A percentile compares a stretch with the other conserved stretches of the same genome.
These are phyloP conservation scores for Petaurus breviceps DNA, from an alignment of 2,113 vertebrate genomes.

Conservation along the genomic window DNA sequence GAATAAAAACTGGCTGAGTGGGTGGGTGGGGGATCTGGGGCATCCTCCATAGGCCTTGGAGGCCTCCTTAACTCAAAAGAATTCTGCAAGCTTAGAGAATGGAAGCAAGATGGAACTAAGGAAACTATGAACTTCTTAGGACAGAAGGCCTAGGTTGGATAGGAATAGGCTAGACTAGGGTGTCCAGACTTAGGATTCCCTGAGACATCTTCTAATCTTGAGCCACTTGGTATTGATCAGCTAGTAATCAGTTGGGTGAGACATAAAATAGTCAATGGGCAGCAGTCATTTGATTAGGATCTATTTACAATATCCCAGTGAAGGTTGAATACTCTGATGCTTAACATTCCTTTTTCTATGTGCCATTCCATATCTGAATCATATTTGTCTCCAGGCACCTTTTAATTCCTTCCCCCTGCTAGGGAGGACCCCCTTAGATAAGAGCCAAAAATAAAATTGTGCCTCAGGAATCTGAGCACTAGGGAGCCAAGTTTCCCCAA, in stretches of 20 bases:
- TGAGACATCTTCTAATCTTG: background rate
- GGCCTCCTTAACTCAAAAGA: background rate
- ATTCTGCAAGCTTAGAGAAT: background rate
- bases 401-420: background rate
- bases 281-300: background rate
- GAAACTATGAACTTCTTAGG: background rate
- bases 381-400: background rate
- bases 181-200: background rate
- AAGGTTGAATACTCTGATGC: background rate
- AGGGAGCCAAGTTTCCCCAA: background rate
- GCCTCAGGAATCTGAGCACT: background rate
- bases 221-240: background rate
- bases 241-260: background rate
- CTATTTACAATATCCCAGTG: background rate
- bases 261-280: background rate
- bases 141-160: background rate
- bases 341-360: background rate
- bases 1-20: background rate
- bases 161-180: too few species aligned
- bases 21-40: too few species aligned
- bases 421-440: background rate
- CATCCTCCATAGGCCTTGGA: background rate
- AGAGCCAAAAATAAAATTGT: background rate
- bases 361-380: background rate
- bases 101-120: background rate